These are phyloP conservation scores for Brachyhypopomus gauderio DNA, from an alignment of 2,113 vertebrate genomes.

Conservation along the genomic window DNA sequence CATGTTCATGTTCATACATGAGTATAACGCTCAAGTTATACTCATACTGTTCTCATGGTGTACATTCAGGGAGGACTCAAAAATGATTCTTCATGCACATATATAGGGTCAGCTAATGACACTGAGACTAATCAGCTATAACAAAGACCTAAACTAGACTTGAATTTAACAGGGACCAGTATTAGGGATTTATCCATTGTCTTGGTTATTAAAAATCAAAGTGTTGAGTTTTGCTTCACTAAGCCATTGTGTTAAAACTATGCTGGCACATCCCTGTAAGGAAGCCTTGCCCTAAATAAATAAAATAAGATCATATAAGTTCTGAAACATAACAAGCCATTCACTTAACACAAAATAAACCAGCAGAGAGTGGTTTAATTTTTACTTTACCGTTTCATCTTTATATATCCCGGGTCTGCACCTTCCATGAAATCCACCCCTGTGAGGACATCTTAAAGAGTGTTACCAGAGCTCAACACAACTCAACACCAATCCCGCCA, in stretches of 20 bases:
- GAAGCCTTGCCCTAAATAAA: neutral
- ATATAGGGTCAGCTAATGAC: no score
- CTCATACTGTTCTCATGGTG: no score
- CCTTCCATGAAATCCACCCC: conserved; percentile 54
- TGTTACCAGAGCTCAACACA: conserved; percentile 41
- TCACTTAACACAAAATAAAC: neutral
- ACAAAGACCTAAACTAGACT: no score
- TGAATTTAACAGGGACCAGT: neutral
- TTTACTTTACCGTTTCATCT: conserved; percentile 59
- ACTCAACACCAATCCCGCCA: conserved; percentile 35
- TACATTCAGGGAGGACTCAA: no score
- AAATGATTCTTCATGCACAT: no score
- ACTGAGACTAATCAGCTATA: no score
- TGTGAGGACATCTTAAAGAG: conserved; percentile 50
- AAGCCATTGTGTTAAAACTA: neutral
- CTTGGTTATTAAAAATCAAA: no score
- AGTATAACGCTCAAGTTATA: no score
- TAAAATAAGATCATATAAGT: neutral
- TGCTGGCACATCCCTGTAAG: neutral
- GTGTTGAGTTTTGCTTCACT: no score
- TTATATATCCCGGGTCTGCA: conserved; percentile 55
- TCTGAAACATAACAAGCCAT: neutral
- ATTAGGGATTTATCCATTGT: no score
- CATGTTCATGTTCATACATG: no score
- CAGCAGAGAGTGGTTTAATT: neutral